Conservation (phyloP, 1,140 invertebrate species). For the Macrocentrus cingulum region DNA sequence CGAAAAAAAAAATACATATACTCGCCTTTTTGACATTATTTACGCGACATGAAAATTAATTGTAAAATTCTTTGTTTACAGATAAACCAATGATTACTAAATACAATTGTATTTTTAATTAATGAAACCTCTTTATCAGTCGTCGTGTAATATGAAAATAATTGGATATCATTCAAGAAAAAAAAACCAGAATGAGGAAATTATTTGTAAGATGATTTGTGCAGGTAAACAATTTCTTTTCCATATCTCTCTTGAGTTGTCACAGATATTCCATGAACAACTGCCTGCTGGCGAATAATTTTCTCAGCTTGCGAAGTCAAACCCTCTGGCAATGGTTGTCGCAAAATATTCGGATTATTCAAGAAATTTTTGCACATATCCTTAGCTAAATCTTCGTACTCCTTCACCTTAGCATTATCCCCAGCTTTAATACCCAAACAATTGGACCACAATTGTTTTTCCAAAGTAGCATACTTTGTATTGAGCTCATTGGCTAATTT, state of each 20-base stretch:
- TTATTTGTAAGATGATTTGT: slow-evolving; percentile 33
- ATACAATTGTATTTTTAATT: no score
- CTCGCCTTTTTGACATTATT: no score
- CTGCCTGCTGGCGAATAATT: slow-evolving; percentile 36
- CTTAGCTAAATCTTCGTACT: slow-evolving; percentile 33
- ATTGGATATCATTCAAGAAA: neutral
- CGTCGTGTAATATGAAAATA: no score
- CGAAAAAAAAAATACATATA: no score
- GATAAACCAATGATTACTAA: no score
- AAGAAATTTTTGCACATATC: slow-evolving; percentile 40
- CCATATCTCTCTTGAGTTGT: slow-evolving; percentile 35
- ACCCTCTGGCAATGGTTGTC: slow-evolving; percentile 42
- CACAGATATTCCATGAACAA: slow-evolving; percentile 36
- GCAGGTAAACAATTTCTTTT: slow-evolving; percentile 38
- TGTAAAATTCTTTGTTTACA: no score
- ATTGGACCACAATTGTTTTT: slow-evolving; percentile 41
- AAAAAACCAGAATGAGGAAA: neutral
- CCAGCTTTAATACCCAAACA: slow-evolving; percentile 35
- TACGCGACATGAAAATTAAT: no score
- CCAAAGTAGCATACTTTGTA: slow-evolving; percentile 30
- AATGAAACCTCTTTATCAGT: no score
- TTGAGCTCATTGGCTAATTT: slow-evolving; percentile 33
- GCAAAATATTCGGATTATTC: slow-evolving; percentile 28
- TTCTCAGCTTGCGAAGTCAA: slow-evolving; percentile 37
- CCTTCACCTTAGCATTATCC: slow-evolving; percentile 17